phyloP scores from a whole-genome alignment of 2,113 vertebrate genomes.

The Saimiri boliviensis region DNA sequence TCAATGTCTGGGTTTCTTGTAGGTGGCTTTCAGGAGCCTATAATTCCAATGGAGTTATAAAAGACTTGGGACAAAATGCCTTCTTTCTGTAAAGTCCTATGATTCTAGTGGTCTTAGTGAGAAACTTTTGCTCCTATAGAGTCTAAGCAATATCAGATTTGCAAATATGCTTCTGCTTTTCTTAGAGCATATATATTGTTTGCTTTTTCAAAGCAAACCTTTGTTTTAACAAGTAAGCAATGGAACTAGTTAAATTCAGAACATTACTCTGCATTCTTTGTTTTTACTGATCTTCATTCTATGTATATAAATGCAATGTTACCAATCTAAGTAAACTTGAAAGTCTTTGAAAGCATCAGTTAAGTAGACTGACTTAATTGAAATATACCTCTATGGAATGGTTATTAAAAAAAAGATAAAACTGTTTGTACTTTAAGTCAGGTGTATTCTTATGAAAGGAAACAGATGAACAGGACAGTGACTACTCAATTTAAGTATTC shows the following conservation, averaged over 20 bases:
- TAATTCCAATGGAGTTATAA: not conserved
- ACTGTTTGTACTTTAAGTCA: not conserved
- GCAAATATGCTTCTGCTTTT: not conserved
- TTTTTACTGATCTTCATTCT: conserved; percentile 7
- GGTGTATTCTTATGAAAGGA: not conserved
- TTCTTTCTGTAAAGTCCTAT: conserved; percentile 24
- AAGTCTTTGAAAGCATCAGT: conserved; percentile 51
- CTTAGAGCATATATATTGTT: conserved; percentile 31
- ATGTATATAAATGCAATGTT: not conserved
- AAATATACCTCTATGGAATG: not conserved
- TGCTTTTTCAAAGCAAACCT: conserved; percentile 62
- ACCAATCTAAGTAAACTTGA: not conserved
- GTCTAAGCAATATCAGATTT: conserved; percentile 51
- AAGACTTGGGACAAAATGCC: conserved; percentile 26
- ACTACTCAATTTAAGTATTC: conserved; percentile 34
- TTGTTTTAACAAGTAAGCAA: conserved; percentile 46
- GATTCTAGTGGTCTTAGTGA: not conserved
- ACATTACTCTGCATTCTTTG: not conserved
- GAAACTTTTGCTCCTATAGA: conserved; percentile 38
- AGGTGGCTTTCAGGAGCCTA: not conserved
- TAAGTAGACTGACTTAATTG: conserved; percentile 3
- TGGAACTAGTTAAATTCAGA: conserved; percentile 59
- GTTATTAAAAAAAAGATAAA: conserved; percentile 29
- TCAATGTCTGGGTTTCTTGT: not conserved
- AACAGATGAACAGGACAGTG: not conserved